Conservation (phyloP, 2,888 invertebrate genomes). For the Zaprionus lineosus region DNA sequence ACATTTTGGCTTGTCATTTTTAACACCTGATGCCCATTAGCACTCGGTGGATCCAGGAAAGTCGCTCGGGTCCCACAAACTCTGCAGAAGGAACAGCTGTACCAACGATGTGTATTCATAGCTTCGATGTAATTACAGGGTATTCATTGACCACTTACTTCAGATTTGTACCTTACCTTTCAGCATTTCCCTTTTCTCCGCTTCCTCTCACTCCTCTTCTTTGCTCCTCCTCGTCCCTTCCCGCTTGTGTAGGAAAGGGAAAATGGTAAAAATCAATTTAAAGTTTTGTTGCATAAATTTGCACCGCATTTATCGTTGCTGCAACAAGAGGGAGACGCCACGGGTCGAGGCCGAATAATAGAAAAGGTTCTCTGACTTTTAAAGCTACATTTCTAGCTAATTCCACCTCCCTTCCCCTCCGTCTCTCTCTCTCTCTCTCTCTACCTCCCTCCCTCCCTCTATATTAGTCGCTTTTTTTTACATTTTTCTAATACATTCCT, state of each 20-base stretch:
- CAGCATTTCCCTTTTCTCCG: too few species aligned
- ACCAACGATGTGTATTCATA: too few species aligned
- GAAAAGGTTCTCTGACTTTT: conserved; percentile 48
- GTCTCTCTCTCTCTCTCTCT: neutral
- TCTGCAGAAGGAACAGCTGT: too few species aligned
- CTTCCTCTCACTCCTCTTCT: neutral
- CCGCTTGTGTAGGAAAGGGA: conserved; percentile 1
- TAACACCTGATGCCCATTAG: too few species aligned
- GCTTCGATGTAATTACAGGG: too few species aligned
- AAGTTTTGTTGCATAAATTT: conserved; percentile 73
- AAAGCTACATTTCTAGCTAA: conserved; percentile 18
- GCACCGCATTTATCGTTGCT: conserved; percentile 55
- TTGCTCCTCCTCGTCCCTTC: neutral
- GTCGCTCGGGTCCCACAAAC: too few species aligned
- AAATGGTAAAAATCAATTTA: conserved; percentile 67
- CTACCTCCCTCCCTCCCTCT: neutral
- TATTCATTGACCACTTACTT: too few species aligned
- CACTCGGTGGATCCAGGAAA: too few species aligned
- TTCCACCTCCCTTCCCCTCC: neutral
- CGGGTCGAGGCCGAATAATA: conserved; percentile 2
- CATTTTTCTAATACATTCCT: neutral
- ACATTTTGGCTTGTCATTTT: too few species aligned
- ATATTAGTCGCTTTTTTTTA: neutral
- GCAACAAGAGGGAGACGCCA: conserved; percentile 24
- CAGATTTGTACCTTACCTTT: too few species aligned